Evolutionary conservation across 2,113 vertebrate species (phyloP), one percentile per base, ranked within the genome.

Genomic region (Raja brachyura): DNA sequence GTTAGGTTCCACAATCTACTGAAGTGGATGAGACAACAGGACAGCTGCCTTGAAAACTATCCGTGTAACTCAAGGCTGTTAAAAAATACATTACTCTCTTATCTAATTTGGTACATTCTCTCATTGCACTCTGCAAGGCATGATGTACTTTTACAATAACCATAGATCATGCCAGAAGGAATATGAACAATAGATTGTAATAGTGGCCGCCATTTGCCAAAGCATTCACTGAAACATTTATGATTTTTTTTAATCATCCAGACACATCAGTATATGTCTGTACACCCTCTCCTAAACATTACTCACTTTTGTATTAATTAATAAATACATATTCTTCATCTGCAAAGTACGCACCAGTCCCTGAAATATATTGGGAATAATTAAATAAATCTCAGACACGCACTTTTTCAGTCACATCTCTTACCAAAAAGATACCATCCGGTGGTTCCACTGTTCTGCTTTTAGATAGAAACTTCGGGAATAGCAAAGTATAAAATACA

Each of bases 181-280:
- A 74, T 68, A 92, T 73, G 48, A 73, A 73, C 90, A 73, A 92
- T 73, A 20, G 90, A 92, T 92, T 92, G 56, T 92, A 66, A 73
- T 22, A 25, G 22, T 73, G 90, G 39, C 33, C 33, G 48, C 33
- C 9, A 20, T 92, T 92, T 92, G 68, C 31, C 31, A 73, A 28
- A 39, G 31, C 86, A 68, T 70, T 90, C 63, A 5, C n/a, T 90
- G 28, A 61, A 68, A 73, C 22, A 74, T 92, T 73, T 74, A 73
- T 92, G 39, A 22, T 73, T 25, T 92, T 22, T 92, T 92, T n/a
- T n/a, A n/a, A 92, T 73, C 68, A 92, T 73, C 33, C 63, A 92
- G 63, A 54, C 3, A 73, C 33, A 92, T 92, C 90, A 73, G 33
- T 92, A 74, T 48, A 10, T 54, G 33, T 73, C 66, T 92, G 7